These are phyloP conservation scores for Podarcis muralis DNA, from an alignment of 2,113 vertebrate species.

Conservation along the genomic window DNA sequence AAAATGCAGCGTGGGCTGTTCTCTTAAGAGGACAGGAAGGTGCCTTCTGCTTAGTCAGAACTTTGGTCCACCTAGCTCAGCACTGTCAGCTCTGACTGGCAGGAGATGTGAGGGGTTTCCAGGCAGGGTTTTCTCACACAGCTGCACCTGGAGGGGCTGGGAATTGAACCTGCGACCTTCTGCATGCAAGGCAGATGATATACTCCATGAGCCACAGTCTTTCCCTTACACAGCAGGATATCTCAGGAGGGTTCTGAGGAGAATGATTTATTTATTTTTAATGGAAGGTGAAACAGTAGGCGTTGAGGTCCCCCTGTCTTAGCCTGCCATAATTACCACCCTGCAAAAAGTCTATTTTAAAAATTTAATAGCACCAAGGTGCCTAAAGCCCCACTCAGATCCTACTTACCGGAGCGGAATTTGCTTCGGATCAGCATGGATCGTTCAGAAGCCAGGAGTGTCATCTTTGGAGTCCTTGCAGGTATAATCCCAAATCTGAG, in stretches of 20 bases:
- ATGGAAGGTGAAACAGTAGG: not conserved
- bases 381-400: not conserved
- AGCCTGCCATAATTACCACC: no score
- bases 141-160: not conserved
- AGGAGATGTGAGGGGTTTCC: not conserved
- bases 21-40: not conserved
- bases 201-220: not conserved
- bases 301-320: not conserved
- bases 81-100: no score
- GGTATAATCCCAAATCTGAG: not conserved
- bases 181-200: no score
- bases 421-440: constrained; percentile 91
- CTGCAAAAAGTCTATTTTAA: not conserved
- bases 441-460: constrained; percentile 87
- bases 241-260: not conserved
- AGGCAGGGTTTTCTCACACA: not conserved
- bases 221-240: not conserved
- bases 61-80: no score
- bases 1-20: not conserved
- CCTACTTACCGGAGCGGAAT: constrained; percentile 89
- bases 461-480: constrained; percentile 74
- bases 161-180: not conserved
- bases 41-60: no score
- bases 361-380: not conserved
- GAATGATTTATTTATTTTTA: not conserved